Base-by-base conservation (phyloP, 2,888 invertebrate species). In the Drosophila formosana region DNA sequence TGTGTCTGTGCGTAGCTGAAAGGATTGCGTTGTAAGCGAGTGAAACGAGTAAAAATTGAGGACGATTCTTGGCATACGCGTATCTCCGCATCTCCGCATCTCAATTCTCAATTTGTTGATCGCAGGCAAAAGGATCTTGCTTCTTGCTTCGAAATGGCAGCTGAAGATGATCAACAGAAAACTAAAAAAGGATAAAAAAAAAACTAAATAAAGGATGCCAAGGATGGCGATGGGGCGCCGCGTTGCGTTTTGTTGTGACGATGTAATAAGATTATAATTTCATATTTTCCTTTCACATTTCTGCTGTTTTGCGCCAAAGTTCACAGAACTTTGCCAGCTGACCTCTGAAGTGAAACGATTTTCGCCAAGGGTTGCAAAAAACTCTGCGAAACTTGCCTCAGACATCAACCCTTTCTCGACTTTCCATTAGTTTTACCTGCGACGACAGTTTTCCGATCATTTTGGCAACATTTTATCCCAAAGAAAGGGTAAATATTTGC, bases 201-300 rank as follows among this genome's bases (percentile, higher is more conserved):
- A 53, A 49, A 61, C 53, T 67, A 68, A 66, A 68, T 57, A 65
- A 77, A 77, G 68, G 66, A 72, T 67, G 58, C 70, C 75, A 72
- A 73, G 75, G 58, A 72, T 69, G 13, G 49, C 43, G 57, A 58
- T 76, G 76, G 67, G 72, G 76, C 75, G 79, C 81, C 80, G 66
- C 25, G 50, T 61, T 23, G 4, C 60, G 62, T 51, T 52, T 63
- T 87, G 82, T 84, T 84, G 80, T 87, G 80, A 84, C 80, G 85
- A 79, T 83, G 85, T 83, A 83, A 83, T 87, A 84, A 84, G 88
- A 87, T 83, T 83, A 87, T 84, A 84, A 84, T 87, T 83, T 67
- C 80, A 84, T 87, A 87, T 76, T 79, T 83, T 78, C 55, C 62
- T 53, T 61, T 68, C 34, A 57, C 7, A 30, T 65, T 66, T 74